Percentiles rank a stretch among this genome's conserved stretches.
phyloP scores from a whole-genome alignment of 2,888 invertebrate genomes.

The Nipponacmea schrenckii region DNA sequence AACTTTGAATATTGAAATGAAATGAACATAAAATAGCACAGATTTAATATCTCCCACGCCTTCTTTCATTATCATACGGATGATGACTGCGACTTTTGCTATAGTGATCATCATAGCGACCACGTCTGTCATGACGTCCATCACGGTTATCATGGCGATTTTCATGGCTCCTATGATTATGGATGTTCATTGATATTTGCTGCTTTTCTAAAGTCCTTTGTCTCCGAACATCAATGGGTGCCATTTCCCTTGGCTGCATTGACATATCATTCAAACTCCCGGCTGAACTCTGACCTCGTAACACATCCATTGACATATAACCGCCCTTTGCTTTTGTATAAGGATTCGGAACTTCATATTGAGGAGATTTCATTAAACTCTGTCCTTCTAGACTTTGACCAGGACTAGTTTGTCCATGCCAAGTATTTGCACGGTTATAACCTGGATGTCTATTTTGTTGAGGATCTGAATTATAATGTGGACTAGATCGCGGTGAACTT shows the following conservation, averaged over 20 bases:
- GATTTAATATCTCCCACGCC: neutral
- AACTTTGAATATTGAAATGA: too few relatives aligned
- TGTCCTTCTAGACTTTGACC: neutral
- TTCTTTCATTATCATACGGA: neutral
- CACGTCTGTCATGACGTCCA: neutral
- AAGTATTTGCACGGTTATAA: constrained; percentile 38
- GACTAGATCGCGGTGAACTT: neutral
- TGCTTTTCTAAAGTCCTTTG: constrained; percentile 35
- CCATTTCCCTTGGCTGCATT: constrained; percentile 7
- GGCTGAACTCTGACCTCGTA: constrained; percentile 22
- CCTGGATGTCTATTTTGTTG: constrained; percentile 2
- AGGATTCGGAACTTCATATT: constrained; percentile 1
- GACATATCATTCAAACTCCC: constrained; percentile 12
- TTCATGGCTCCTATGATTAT: constrained; percentile 25
- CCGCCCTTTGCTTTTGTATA: constrained; percentile 11
- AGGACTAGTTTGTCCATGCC: constrained; percentile 32
- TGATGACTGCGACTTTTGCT: neutral
- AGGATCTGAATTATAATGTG: constrained; percentile 13
- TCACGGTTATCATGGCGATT: neutral
- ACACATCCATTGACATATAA: constrained; percentile 11
- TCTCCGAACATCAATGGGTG: constrained; percentile 29
- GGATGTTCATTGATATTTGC: constrained; percentile 22
- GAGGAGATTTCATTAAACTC: constrained; percentile 8
- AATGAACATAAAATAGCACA: too few relatives aligned
- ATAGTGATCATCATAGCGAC: neutral